Base-by-base conservation (phyloP, 2,113 vertebrate genomes). In the Entomyzon cyanotis region DNA sequence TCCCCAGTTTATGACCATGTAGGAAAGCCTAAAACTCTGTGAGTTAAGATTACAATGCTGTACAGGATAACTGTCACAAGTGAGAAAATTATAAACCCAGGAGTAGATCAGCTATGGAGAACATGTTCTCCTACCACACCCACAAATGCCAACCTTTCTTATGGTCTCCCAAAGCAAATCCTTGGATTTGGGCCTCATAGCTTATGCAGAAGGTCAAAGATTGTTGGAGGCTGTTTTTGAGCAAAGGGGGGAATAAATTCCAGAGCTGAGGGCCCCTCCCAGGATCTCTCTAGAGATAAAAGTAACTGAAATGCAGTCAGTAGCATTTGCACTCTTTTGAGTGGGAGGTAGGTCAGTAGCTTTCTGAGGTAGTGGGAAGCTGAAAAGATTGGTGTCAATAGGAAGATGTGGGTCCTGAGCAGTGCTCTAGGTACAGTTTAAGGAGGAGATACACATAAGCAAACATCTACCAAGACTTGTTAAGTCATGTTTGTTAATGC, bases 181-280 rank as follows among this genome's bases (percentile, higher is more conserved):
- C 83, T 95, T 93, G 71, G 56, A 71, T 84, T 91, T 90, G 84
- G 60, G 75, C 64, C 90, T 73, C 69, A 70, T 9, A 87, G 62
- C 69, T 92, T 84, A 82, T 3, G 1, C 37, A 74, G 84, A 87
- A 80, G 80, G 94, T 94, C 86, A 95, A 94, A 96, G 84, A 96
- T 84, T 95, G 77, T 96, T 90, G 52, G 41, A 93, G 52, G 35
- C 46, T 97, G 77, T 69, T 95, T 94, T 95, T 0, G 3, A 92
- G 90, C 59, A 89, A 93, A 70, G 22, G 1, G 23, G 30, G 50
- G 46, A 89, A 92, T 90, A 93, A 94, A 96, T 97, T 96, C 93
- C 83, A 95, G 90, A 93, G 83, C 63, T 71, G 76, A 94, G 56
- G 80, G 73, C 76, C 64, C 46, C 83, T 90, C 64, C 27, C 35